Evolutionary conservation across 2,888 invertebrate genomes (phyloP).

Genomic region (Entomobrya proxima): DNA sequence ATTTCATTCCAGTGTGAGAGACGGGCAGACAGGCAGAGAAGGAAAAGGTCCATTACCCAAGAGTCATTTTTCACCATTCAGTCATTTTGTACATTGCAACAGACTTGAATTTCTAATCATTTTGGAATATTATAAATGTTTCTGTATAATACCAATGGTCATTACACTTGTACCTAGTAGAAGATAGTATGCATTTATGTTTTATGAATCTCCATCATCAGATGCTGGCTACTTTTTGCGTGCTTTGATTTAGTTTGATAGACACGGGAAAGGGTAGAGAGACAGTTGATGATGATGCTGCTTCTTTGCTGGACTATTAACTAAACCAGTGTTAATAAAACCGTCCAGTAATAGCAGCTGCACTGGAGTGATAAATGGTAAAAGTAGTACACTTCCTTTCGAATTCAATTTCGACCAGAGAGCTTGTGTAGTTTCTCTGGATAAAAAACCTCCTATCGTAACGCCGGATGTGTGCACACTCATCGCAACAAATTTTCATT

Average conservation of each 20-base stretch:
- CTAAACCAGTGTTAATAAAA: background rate
- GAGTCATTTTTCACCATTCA: constrained; percentile 58
- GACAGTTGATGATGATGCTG: no score
- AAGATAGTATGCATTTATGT: no score
- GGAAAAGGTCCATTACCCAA: constrained; percentile 53
- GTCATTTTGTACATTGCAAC: background rate
- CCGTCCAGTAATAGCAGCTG: background rate
- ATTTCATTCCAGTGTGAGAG: background rate
- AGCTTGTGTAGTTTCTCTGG: constrained; percentile 5
- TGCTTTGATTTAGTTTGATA: no score
- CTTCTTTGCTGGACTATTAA: no score
- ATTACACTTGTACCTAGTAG: background rate
- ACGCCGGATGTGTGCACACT: constrained; percentile 35
- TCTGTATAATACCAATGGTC: background rate
- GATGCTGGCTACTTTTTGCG: no score
- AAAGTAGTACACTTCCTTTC: constrained; percentile 14
- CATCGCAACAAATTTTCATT: constrained; percentile 11
- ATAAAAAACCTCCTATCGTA: constrained; percentile 18
- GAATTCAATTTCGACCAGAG: background rate
- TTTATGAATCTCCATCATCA: no score
- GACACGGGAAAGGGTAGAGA: no score
- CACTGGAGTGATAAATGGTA: constrained; percentile 15
- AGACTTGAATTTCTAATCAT: background rate
- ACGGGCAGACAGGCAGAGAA: background rate
- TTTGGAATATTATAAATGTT: background rate